phyloP scores from a whole-genome alignment of 2,888 invertebrate genomes.

The Endotricha flammealis region DNA sequence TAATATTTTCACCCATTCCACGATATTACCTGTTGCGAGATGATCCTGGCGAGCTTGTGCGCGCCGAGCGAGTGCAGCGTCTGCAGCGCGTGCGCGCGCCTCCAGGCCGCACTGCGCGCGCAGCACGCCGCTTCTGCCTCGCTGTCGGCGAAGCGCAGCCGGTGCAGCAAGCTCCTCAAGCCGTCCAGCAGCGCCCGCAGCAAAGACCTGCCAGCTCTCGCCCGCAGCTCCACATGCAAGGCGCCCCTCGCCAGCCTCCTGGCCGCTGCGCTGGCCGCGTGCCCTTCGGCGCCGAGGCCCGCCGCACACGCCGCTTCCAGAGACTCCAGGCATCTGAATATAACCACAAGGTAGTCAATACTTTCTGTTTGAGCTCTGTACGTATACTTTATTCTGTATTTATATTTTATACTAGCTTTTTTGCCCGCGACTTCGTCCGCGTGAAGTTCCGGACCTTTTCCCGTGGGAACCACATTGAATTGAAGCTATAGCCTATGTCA shows the following conservation, averaged over 20 bases:
- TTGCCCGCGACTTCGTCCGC: too few relatives aligned
- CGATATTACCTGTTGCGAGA: slow-evolving; percentile 33
- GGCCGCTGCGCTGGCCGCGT: too few relatives aligned
- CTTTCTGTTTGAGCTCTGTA: too few relatives aligned
- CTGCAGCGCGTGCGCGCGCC: slow-evolving; percentile 82
- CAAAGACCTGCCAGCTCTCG: slow-evolving; percentile 54
- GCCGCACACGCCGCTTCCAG: slow-evolving; percentile 51
- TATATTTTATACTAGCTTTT: too few relatives aligned
- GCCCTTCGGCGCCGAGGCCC: slow-evolving; percentile 51
- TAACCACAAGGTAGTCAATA: not conserved
- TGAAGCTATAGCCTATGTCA: too few relatives aligned
- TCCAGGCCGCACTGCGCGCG: slow-evolving; percentile 78
- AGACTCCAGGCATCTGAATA: slow-evolving; percentile 60
- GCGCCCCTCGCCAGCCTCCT: slow-evolving; percentile 79
- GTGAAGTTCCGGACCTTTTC: too few relatives aligned
- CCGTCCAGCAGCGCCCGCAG: slow-evolving; percentile 50
- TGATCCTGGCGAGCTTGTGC: slow-evolving; percentile 80
- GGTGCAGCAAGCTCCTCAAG: slow-evolving; percentile 48
- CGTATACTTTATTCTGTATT: too few relatives aligned
- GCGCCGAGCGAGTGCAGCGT: slow-evolving; percentile 85
- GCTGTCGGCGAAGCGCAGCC: slow-evolving; percentile 64
- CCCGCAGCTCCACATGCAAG: slow-evolving; percentile 82
- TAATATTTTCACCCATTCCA: too few relatives aligned
- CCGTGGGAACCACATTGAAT: too few relatives aligned
- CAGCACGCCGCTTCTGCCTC: slow-evolving; percentile 63